Base-by-base conservation (phyloP, 2,797 vertebrate genomes). In the Notolabrus celidotus region DNA sequence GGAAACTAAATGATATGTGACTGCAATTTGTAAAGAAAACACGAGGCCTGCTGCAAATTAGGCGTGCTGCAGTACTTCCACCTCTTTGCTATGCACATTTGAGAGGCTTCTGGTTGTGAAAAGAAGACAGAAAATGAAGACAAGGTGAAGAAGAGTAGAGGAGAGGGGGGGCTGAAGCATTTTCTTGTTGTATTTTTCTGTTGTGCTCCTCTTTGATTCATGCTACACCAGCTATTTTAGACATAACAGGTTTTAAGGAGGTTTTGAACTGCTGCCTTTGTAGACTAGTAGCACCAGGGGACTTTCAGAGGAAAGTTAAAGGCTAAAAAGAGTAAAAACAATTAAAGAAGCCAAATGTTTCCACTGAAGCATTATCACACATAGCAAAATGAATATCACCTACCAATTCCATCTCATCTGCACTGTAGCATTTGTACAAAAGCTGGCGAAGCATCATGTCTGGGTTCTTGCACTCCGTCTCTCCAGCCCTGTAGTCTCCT, bases 1-100 rank as follows among this genome's bases (percentile, higher is more conserved):
- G 81, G 69, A 85, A 88, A 86, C 82, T 87, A 90, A 93, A 90
- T 90, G 83, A 88, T 82, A 86, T 85, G 84, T 86, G 86, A 88
- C 82, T 78, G 84, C 87, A 91, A 89, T 93, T 93, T 89, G 79
- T 65, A 84, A 80, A 79, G 72, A 90, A 90, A 92, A 89, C 78
- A 88, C 41, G 20, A 70, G 78, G 79, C 53, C 74, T 77, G 76
- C 76, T 86, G 83, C 72, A 90, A 91, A 89, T 87, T 79, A 89
- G 83, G 59, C 71, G 39, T 77, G 74, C 81, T 73, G 70, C 63
- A 68, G 49, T 0, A 67, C 81, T 86, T 85, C 86, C 75, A 82
- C 58, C 77, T 70, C 56, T 66, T 70, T 63, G 64, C 45, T 57
- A 65, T 63, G 74, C 76, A 82, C 84, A 86, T 67, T 55, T 50